Evolutionary conservation across 2,888 invertebrate species (phyloP), one percentile per base, ranked within the genome.

Genomic region (Lymantria dispar): DNA sequence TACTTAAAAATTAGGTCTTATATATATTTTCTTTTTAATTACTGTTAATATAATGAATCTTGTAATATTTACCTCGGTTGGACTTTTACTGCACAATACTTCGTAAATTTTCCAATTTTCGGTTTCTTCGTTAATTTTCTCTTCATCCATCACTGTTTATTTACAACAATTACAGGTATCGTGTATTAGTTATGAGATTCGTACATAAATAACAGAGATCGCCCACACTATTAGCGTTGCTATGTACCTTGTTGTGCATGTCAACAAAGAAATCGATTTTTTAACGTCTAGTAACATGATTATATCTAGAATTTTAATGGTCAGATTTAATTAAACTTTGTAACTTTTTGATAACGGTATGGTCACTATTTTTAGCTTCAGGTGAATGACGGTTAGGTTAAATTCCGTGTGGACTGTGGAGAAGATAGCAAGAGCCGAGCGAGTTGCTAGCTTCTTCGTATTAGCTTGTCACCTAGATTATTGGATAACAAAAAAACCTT

Each of bases 41-140:
- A n/a, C n/a, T n/a, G n/a, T n/a, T n/a, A n/a, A n/a, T n/a, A n/a
- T n/a, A n/a, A n/a, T n/a, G n/a, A n/a, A 11, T 36, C 14, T 15
- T 38, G 38, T 29, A 45, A 30, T 43, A 43, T 43, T 46, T 51
- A 94, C 94, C 84, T 93, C 93, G 43, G 83, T 85, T 11, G 89
- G 87, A 61, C 86, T 88, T 74, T 92, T 92, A 65, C 92, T 92
- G 63, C 94, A 93, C 56, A 96, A 83, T 7, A 93, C 92, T 83
- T 96, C 94, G 77, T 94, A 96, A 58, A 95, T 93, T 74, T 93
- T 93, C 94, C 96, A 95, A 80, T 96, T 96, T 74, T 95, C 95
- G 1, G 70, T 54, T 37, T 88, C 88, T 54, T 90, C 88, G 60
- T 82, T 85, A 36, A 63, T 77, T 61, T 88, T 86, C 30, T 88